Evolutionary conservation across 1,140 invertebrate species (phyloP).

Genomic region (Phymorhynchus buccinoides): DNA sequence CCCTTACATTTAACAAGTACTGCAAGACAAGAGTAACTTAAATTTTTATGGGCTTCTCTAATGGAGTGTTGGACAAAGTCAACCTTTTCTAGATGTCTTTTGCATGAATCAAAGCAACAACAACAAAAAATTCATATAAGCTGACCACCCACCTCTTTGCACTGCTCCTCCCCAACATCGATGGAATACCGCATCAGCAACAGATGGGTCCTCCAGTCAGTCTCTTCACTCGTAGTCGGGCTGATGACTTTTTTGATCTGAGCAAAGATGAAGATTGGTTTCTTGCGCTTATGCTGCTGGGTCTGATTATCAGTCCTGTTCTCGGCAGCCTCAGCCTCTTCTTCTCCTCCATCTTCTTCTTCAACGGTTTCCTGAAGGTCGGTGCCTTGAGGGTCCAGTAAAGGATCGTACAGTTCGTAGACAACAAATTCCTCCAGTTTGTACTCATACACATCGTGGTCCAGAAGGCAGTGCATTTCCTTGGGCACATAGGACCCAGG

Average conservation of each 20-base stretch:
- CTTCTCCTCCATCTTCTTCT: slow-evolving; percentile 27
- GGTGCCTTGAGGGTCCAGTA: background rate
- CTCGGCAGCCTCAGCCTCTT: slow-evolving; percentile 28
- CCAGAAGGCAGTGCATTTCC: slow-evolving; percentile 53
- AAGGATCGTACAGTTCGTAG: slow-evolving; percentile 57
- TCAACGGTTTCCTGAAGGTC: background rate
- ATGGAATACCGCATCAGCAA: slow-evolving; percentile 8
- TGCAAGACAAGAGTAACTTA: too few species aligned
- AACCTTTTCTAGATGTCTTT: too few species aligned
- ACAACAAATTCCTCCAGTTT: slow-evolving; percentile 53
- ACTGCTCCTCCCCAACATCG: slow-evolving; percentile 18
- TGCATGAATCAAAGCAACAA: too few species aligned
- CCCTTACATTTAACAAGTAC: too few species aligned
- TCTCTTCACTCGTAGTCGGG: background rate
- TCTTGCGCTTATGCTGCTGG: background rate
- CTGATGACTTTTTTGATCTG: background rate
- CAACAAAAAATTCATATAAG: too few species aligned
- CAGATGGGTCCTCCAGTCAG: background rate
- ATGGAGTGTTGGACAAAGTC: too few species aligned
- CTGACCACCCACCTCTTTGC: background rate
- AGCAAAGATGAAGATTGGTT: slow-evolving; percentile 7
- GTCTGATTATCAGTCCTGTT: background rate
- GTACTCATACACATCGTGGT: slow-evolving; percentile 52
- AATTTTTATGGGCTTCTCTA: too few species aligned
- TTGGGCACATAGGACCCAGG: slow-evolving; percentile 53